Evolutionary conservation across 2,797 vertebrate genomes (phyloP).

Genomic region (Melanotaenia parkinsoni): DNA sequence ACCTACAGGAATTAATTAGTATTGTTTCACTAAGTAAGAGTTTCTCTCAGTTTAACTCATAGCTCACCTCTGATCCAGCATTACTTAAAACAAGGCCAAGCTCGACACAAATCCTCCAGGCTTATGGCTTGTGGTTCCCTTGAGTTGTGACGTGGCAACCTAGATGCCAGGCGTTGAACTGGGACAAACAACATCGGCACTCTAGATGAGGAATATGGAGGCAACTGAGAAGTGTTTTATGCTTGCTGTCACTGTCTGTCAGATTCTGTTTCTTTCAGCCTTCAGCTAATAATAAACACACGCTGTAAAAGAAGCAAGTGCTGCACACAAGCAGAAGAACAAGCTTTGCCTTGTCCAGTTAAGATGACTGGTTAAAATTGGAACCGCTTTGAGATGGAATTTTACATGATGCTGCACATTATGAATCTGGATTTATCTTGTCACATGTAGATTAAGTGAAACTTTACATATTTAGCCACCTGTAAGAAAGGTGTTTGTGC

Average conservation of each 20-base stretch:
- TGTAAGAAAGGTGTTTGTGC: too few species aligned
- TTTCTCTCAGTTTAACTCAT: slow-evolving; percentile 17
- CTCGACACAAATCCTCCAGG: not conserved
- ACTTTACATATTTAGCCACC: too few species aligned
- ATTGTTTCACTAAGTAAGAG: slow-evolving; percentile 28
- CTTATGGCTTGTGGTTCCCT: not conserved
- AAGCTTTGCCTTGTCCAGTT: not conserved
- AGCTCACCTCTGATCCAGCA: not conserved
- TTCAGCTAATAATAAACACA: not conserved
- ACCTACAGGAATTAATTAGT: slow-evolving; percentile 13
- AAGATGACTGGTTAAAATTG: not conserved
- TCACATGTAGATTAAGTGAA: too few species aligned
- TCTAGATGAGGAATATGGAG: not conserved
- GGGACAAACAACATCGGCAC: slow-evolving; percentile 4
- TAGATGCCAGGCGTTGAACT: not conserved
- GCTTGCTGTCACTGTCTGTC: not conserved
- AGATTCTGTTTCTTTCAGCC: not conserved
- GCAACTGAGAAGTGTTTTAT: slow-evolving; percentile 3
- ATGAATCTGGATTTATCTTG: not conserved
- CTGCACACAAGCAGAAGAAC: slow-evolving; percentile 14
- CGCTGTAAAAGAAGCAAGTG: not conserved
- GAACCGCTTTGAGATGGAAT: not conserved
- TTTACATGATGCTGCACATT: not conserved
- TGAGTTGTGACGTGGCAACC: slow-evolving; percentile 8
- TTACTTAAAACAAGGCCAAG: slow-evolving; percentile 9